Evolutionary conservation across 2,113 vertebrate genomes (phyloP), one percentile per base, ranked within the genome.

Genomic region (Tragelaphus buxtoni): DNA sequence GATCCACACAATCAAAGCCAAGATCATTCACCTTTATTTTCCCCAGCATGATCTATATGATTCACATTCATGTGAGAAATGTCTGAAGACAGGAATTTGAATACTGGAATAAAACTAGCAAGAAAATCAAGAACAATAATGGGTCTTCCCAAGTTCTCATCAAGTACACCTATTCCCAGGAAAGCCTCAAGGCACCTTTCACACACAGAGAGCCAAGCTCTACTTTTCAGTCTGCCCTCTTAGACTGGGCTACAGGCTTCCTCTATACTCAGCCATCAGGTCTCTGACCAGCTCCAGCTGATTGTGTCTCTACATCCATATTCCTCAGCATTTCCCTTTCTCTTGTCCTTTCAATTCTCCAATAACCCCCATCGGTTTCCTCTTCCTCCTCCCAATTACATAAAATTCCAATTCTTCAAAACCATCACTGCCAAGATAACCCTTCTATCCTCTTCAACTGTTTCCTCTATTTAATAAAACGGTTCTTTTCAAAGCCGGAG

Each of bases 11-110:
- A 35, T 72, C 35, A 39, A 72, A 72, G 65, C 9, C 65, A 72
- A 91, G 58, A 79, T 56, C 35, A 90, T 79, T 92, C 42, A 93
- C 12, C 77, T 55, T 85, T n/a, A 63, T 84, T 92, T 91, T 92
- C 65, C 10, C 56, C 86, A 76, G 32, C 14, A 79, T 39, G 8
- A 88, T 17, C 18, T 42, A 22, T 82, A 10, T 24, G 24, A 88
- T 82, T 90, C 84, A 94, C 88, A 55, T 39, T 2, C 51, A 88
- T 35, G 12, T 94, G 47, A 94, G n/a, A 93, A 95, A 92, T 10
- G 26, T 26, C 32, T 56, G 72, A 94, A 84, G 28, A 92, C 6
- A n/a, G 56, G 53, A 94, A 81, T 83, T 2, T 56, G 77, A 58
- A 80, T 49, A 72, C 0, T 74, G 22, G 11, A 94, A 88, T 83